Evolutionary conservation across 53 echinoderm and acorn worm genomes (phyloP), one percentile per base, ranked within the genome.

Genomic region (Mesocentrotus franciscanus): DNA sequence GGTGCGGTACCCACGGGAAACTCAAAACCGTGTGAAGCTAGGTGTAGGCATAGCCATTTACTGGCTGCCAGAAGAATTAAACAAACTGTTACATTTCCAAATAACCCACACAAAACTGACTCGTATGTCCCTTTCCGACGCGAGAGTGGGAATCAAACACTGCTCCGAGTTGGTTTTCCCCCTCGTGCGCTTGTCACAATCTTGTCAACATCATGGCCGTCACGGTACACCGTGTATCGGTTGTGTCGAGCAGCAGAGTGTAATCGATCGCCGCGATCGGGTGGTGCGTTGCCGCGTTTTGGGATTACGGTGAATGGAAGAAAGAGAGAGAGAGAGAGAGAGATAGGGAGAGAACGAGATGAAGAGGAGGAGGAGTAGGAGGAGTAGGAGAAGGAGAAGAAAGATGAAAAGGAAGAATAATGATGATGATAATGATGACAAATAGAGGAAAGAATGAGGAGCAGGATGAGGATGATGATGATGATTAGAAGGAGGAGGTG

Each of bases 61-160:
- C 42, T 1, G 34, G 56, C 72, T 59, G 93, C 58, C 93, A 59
- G 76, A 60, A 93, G 93, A 74, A 72, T 75, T 74, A 93, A 58
- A 93, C 76, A 93, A 93, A 93, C 93, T 93, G 93, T 93, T 93
- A 75, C 93, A 93, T 76, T 93, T 93, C 78, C 76, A 93, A 93
- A 93, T 93, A 93, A 93, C 78, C 93, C 30, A 75, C 76, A 75
- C 56, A 59, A 93, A 92, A 30, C 56, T 27, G 93, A 42, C 93
- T 93, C 93, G 58, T 49, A 57, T 93, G 33, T 56, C 93, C 26
- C 56, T 72, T 36, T 93, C n/a, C 11, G 93, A 75, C 26, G 93
- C 14, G 58, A 11, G 76, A 75, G 93, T 75, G 71, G 93, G 35
- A 93, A 93, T 75, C 58, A 75, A 93, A 93, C 74, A 49, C 93